phyloP scores from a whole-genome alignment of 1,140 invertebrate genomes.

The Zaprionus kolodkinae region DNA sequence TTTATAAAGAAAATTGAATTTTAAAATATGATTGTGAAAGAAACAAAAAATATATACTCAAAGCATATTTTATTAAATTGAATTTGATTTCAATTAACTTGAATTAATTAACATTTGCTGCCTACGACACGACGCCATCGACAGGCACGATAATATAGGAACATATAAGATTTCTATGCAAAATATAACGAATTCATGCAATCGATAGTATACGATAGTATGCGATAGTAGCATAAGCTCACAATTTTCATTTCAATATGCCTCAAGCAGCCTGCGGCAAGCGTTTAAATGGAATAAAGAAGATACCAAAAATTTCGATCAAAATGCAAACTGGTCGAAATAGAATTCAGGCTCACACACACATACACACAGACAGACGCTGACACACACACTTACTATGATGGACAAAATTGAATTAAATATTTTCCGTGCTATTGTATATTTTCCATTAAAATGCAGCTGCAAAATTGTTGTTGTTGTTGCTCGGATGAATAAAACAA shows the following conservation, averaged over 20 bases:
- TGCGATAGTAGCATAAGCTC: neutral
- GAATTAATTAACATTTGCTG: too few species aligned
- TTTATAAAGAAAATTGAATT: too few species aligned
- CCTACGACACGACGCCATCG: too few species aligned
- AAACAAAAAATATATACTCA: too few species aligned
- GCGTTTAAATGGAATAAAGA: neutral
- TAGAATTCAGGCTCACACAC: neutral
- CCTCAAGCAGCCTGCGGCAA: neutral
- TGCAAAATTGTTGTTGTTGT: constrained; percentile 61
- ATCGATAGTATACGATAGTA: neutral
- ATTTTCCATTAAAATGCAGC: constrained; percentile 75
- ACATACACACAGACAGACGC: neutral
- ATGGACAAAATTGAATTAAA: constrained; percentile 70
- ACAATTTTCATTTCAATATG: neutral
- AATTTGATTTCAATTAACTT: too few species aligned
- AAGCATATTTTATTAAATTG: too few species aligned
- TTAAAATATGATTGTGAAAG: too few species aligned
- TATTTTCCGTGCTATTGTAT: constrained; percentile 60
- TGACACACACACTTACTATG: constrained; percentile 11
- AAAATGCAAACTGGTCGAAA: constrained; percentile 2
- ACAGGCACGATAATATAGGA: too few species aligned
- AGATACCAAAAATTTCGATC: constrained; percentile 8
- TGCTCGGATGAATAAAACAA: constrained; percentile 24
- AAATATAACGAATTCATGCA: neutral
- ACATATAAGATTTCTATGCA: too few species aligned